Evolutionary conservation across 2,888 invertebrate species (phyloP), one percentile per base, ranked within the genome.

Genomic region (Hirudinaria manillensis): DNA sequence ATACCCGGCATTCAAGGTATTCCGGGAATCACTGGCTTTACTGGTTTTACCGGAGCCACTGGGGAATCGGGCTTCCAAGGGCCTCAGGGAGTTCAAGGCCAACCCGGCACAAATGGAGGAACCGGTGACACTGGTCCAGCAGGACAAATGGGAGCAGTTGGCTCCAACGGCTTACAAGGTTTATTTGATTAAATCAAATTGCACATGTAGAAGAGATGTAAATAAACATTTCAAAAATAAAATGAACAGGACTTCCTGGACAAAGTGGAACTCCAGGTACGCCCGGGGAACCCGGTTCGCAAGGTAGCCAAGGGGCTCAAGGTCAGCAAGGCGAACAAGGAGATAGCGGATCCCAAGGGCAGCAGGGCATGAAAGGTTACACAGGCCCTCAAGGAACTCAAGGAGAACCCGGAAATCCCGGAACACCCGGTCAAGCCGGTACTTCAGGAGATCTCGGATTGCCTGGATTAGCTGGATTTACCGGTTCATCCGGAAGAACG

Each of bases 291-390:
- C n/a, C 34, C 21, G 75, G 78, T 70, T 19, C n/a, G 61, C 24
- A 16, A 29, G 76, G 77, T 16, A 7, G 74, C 71, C 7, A 72
- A 67, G 79, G 82, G 13, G 36, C 67, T 38, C 73, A 77, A 38
- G 75, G 79, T 76, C 7, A 51, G 75, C 77, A 76, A 34, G 77
- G 66, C 13, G 51, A n/a, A 51, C 38, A 34, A 36, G 77, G 77
- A 45, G 27, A 29, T 32, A 71, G 34, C 29, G 77, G 77, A 45
- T 6, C 36, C 10, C 38, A 45, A 27, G 77, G 75, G 21, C 88
- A 89, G 55, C 38, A 65, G 32, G 75, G 75, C 19, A n/a, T 27
- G 51, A 74, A 66, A 29, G 76, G 73, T 27, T 29, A 38, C 2
- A 55, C 71, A 24, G 75, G 75, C 32, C 27, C 73, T 51, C 67